These are phyloP conservation scores for Vannuccia rotundouncinata DNA, from an alignment of 2,888 invertebrate genomes.

Conservation along the genomic window DNA sequence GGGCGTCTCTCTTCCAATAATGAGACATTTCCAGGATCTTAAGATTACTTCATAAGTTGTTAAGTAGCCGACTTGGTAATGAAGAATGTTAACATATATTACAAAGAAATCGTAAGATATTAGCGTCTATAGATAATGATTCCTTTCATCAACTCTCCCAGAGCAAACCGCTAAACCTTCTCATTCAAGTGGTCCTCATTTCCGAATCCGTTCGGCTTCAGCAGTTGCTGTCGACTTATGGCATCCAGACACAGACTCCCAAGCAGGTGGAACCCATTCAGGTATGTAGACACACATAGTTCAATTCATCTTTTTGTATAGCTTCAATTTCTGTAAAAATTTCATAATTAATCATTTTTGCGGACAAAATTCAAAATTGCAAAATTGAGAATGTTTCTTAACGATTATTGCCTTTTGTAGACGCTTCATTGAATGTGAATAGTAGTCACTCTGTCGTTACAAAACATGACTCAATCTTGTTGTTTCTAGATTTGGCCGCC, in stretches of 20 bases:
- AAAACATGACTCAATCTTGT: neutral
- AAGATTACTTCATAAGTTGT: neutral
- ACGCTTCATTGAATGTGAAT: too few species aligned
- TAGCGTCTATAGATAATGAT: neutral
- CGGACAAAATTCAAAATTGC: too few species aligned
- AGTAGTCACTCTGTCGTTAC: too few species aligned
- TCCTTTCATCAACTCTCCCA: neutral
- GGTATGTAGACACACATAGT: neutral
- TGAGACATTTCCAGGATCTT: too few species aligned
- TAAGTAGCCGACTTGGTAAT: neutral
- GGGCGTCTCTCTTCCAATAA: too few species aligned
- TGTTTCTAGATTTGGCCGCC: constrained; percentile 81
- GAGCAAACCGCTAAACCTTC: constrained; percentile 67
- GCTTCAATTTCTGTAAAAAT: neutral
- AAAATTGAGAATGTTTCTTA: neutral
- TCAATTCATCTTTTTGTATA: neutral
- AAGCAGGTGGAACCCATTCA: constrained; percentile 63
- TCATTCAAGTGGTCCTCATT: constrained; percentile 93
- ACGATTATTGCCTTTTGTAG: neutral
- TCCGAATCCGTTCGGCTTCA: constrained; percentile 95
- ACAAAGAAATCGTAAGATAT: neutral
- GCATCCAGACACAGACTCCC: constrained; percentile 96
- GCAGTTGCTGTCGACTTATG: constrained; percentile 98
- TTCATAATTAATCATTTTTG: neutral
- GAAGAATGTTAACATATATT: constrained; percentile 1